phyloP scores from a whole-genome alignment of 2,113 vertebrate species.

The Oreochromis niloticus region DNA sequence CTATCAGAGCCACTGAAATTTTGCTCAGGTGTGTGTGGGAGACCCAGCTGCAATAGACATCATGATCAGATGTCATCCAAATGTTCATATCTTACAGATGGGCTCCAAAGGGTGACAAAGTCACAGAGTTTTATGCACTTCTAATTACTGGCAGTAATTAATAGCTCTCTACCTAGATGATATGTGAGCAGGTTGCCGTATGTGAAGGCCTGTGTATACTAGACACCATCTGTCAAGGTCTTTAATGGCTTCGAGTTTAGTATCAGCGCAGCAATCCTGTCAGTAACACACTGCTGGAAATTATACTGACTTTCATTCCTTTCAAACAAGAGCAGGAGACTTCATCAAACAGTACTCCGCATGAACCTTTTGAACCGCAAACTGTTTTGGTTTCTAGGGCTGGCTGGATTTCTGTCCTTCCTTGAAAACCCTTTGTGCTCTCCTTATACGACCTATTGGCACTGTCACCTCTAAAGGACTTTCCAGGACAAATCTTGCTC shows the following conservation, averaged over 20 bases:
- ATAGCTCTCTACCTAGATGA: background rate
- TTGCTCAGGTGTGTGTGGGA: background rate
- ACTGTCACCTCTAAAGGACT: slow-evolving; percentile 20
- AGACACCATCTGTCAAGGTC: slow-evolving; percentile 16
- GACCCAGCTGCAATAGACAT: slow-evolving; percentile 3
- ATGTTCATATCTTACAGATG: slow-evolving; percentile 5
- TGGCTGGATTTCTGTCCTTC: slow-evolving; percentile 17
- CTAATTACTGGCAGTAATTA: slow-evolving; percentile 31
- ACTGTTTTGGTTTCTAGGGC: slow-evolving; percentile 25
- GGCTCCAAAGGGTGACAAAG: slow-evolving; percentile 22
- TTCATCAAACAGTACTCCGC: slow-evolving; percentile 9
- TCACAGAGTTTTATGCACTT: slow-evolving; percentile 19
- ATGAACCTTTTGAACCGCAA: slow-evolving; percentile 30
- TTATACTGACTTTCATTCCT: slow-evolving; percentile 11
- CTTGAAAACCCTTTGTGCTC: slow-evolving; percentile 16
- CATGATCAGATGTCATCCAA: slow-evolving; percentile 23
- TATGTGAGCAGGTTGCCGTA: background rate
- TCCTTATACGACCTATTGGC: slow-evolving; percentile 32
- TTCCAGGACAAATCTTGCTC: slow-evolving; percentile 20
- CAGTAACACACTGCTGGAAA: background rate
- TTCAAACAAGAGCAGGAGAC: background rate
- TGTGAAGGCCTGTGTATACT: background rate
- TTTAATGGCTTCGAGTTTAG: slow-evolving; percentile 17
- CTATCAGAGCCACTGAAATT: background rate
- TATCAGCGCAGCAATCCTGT: background rate